Evolutionary conservation across 2,797 vertebrate species (phyloP).

Genomic region (Mareca penelope): DNA sequence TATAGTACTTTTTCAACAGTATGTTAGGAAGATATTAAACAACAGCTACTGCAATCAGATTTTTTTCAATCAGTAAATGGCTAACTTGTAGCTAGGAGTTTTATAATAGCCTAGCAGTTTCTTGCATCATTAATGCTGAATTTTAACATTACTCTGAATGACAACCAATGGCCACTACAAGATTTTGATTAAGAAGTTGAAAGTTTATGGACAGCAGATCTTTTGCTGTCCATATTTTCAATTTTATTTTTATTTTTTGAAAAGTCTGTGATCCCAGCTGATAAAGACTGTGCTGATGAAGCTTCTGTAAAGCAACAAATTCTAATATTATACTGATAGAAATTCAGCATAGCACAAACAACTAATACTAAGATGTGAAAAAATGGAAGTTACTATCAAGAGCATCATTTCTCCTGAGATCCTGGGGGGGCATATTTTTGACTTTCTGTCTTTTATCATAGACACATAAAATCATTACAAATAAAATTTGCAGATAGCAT

Average conservation of each 20-base stretch:
- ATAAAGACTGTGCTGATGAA: background rate
- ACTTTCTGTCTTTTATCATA: background rate
- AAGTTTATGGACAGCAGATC: too few species aligned
- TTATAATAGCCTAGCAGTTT: background rate
- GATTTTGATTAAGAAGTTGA: background rate
- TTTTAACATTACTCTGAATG: background rate
- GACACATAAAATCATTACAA: slow-evolving; percentile 2
- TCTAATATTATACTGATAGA: background rate
- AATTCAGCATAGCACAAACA: background rate
- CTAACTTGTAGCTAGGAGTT: background rate
- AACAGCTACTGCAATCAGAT: background rate
- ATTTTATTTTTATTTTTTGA: background rate
- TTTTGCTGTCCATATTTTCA: background rate
- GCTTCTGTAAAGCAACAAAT: background rate
- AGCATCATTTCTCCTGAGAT: background rate
- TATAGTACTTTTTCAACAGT: background rate
- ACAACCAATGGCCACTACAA: background rate
- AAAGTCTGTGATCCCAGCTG: background rate
- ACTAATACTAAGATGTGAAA: background rate
- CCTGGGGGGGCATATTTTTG: background rate
- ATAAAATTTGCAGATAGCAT: background rate
- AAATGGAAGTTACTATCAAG: background rate
- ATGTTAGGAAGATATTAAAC: background rate
- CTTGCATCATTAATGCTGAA: background rate
- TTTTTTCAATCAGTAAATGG: background rate